Evolutionary conservation across 2,113 vertebrate species (phyloP).

Genomic region (Microtus oregoni): DNA sequence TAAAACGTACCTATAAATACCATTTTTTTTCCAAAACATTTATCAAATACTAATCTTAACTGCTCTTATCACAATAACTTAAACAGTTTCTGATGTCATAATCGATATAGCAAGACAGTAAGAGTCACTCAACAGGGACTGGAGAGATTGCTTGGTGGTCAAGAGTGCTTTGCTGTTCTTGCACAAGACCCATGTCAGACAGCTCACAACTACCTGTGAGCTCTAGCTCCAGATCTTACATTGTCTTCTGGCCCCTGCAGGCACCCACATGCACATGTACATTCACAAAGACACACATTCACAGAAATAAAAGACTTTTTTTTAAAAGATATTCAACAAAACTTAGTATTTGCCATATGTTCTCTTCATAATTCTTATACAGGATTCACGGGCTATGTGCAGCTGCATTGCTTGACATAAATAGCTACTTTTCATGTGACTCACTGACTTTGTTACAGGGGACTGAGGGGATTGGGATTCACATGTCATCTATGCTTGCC

Average conservation of each 20-base stretch:
- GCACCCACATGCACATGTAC: too few species aligned
- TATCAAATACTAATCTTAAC: slow-evolving; percentile 28
- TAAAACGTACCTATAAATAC: background rate
- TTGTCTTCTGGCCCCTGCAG: background rate
- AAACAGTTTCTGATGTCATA: slow-evolving; percentile 45
- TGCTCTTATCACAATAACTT: slow-evolving; percentile 34
- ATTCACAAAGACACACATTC: too few species aligned
- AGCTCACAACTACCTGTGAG: too few species aligned
- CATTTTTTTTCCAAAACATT: background rate
- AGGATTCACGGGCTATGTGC: background rate
- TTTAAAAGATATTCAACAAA: background rate
- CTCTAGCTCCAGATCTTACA: background rate
- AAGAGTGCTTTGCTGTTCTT: background rate
- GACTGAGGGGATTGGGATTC: background rate
- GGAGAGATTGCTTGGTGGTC: background rate
- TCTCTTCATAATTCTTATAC: background rate
- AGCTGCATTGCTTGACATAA: background rate
- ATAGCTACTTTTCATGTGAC: background rate
- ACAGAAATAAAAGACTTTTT: background rate
- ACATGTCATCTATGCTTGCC: background rate
- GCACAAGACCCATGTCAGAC: background rate
- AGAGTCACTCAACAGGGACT: slow-evolving; percentile 12
- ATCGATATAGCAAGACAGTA: slow-evolving; percentile 62
- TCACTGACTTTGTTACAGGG: background rate
- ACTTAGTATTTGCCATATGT: slow-evolving; percentile 35